Evolutionary conservation across 2,113 vertebrate genomes (phyloP).

Genomic region (Eonycteris spelaea): DNA sequence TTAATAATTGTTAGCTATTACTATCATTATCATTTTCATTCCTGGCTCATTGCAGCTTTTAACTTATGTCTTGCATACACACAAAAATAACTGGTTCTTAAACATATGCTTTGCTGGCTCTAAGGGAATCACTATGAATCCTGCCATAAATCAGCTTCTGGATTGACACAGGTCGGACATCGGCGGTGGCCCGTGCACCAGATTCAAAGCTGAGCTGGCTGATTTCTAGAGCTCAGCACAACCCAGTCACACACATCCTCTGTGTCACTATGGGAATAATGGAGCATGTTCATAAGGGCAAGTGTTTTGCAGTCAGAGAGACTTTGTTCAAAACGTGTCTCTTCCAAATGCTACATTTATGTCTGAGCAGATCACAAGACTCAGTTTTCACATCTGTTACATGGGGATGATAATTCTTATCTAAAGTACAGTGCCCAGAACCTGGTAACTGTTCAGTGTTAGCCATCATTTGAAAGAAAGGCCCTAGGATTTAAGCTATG

Average conservation of each 20-base stretch:
- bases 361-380: not conserved
- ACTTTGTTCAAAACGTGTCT: not conserved
- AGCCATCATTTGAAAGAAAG: not conserved
- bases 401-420: not conserved
- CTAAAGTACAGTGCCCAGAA: not conserved
- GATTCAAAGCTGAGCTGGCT: not conserved
- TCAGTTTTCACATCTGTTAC: not conserved
- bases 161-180: not conserved
- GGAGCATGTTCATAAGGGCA: accelerated
- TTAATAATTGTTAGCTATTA: not conserved
- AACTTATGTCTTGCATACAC: not conserved
- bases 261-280: not conserved
- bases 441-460: not conserved
- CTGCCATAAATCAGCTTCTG: not conserved
- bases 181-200: not conserved
- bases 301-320: not conserved
- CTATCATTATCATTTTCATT: not conserved
- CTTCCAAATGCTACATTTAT: not conserved
- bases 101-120: not conserved
- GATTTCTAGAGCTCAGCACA: not conserved
- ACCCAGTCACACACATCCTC: accelerated
- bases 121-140: not conserved
- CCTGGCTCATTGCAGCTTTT: not conserved
- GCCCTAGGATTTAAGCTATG: not conserved
- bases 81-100: not conserved